phyloP scores from a whole-genome alignment of 2,113 vertebrate genomes.

The Mesitornis unicolor region DNA sequence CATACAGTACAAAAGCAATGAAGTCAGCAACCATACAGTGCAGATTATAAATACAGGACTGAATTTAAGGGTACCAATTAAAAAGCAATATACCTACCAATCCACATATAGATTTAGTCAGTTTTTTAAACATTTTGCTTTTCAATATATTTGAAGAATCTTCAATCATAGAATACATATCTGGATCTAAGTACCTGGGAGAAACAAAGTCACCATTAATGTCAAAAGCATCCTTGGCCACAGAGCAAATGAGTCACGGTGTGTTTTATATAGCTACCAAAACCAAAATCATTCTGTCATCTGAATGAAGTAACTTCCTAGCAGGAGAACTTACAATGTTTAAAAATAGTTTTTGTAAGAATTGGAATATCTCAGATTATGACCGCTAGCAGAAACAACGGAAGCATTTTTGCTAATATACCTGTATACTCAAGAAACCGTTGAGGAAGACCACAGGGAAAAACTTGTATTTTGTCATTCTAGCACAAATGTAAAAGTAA shows the following conservation, averaged over 20 bases:
- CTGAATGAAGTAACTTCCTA: neutral
- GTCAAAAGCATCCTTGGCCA: neutral
- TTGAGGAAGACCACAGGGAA: neutral
- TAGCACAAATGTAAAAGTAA: neutral
- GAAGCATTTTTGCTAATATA: neutral
- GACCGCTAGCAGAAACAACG: neutral
- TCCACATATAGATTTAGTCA: conserved; percentile 92
- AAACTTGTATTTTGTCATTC: neutral
- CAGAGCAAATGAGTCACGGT: neutral
- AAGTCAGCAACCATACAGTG: neutral
- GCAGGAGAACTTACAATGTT: neutral
- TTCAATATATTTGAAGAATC: conserved; percentile 81
- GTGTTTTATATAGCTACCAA: neutral
- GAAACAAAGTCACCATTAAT: neutral
- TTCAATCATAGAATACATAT: conserved; percentile 95
- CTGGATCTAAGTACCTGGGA: conserved; percentile 92
- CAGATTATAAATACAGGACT: neutral
- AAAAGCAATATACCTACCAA: conserved; percentile 78
- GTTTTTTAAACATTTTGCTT: conserved; percentile 91
- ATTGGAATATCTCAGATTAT: neutral
- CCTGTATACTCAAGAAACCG: neutral
- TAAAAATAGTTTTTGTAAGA: neutral
- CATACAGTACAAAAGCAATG: neutral
- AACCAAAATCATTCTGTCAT: neutral
- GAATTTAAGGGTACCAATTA: neutral